Evolutionary conservation across 2,797 vertebrate genomes (phyloP).

Genomic region (Eulemur albifrons): DNA sequence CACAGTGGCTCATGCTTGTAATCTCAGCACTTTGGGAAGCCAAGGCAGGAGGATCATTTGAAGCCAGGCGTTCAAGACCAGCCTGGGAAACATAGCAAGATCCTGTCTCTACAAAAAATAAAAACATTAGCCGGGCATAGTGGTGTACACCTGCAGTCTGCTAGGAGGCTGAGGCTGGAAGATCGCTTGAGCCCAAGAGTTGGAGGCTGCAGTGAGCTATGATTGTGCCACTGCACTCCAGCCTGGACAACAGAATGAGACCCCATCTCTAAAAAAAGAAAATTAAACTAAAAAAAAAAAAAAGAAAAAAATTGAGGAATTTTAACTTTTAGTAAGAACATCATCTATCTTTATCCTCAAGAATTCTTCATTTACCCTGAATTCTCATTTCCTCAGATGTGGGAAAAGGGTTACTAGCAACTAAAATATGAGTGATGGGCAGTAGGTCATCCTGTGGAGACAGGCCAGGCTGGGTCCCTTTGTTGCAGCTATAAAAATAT

Average conservation of each 20-base stretch:
- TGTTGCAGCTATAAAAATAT: conserved; percentile 38
- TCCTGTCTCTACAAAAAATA: neutral
- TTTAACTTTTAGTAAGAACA: conserved; percentile 22
- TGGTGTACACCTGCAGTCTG: neutral
- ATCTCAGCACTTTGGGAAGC: neutral
- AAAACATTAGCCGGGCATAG: neutral
- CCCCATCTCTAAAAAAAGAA: no score
- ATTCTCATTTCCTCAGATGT: conserved; percentile 9
- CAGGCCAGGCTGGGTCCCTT: neutral
- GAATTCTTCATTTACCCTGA: neutral
- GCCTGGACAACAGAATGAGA: neutral
- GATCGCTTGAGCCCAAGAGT: neutral
- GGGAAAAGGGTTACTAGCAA: neutral
- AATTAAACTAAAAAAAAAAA: neutral
- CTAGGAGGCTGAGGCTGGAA: neutral
- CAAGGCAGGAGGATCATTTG: neutral
- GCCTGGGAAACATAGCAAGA: neutral
- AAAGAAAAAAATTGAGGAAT: neutral
- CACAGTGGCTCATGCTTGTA: neutral
- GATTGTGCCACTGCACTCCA: neutral
- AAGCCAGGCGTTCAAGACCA: neutral
- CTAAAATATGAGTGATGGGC: conserved; percentile 1
- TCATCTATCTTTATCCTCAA: neutral
- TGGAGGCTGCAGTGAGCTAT: neutral
- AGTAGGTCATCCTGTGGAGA: rapidly evolving